These are phyloP conservation scores for Apeira syringaria DNA, from an alignment of 2,888 invertebrate genomes.

Conservation along the genomic window DNA sequence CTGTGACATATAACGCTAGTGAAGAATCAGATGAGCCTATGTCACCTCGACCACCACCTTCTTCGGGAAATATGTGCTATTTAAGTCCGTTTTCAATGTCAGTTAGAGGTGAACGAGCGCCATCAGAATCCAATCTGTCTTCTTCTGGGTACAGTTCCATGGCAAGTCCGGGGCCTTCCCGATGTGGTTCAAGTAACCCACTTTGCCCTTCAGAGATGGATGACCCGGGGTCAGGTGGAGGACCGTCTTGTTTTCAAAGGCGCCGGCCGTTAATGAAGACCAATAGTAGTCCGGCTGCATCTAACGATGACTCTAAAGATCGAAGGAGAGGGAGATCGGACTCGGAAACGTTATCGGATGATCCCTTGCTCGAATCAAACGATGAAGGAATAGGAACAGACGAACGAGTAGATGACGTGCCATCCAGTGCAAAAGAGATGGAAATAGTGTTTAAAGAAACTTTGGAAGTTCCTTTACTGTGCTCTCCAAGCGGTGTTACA, in stretches of 20 bases:
- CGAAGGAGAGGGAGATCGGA: slow-evolving; percentile 86
- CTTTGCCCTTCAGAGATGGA: slow-evolving; percentile 90
- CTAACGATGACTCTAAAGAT: slow-evolving; percentile 72
- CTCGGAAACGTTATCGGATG: slow-evolving; percentile 89
- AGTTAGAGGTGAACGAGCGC: slow-evolving; percentile 88
- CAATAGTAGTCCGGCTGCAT: slow-evolving; percentile 75
- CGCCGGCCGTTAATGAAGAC: slow-evolving; percentile 86
- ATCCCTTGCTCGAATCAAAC: slow-evolving; percentile 87
- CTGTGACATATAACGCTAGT: slow-evolving; percentile 89
- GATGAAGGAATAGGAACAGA: slow-evolving; percentile 92
- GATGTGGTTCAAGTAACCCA: slow-evolving; percentile 92
- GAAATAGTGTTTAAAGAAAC: slow-evolving; percentile 70
- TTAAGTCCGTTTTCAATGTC: slow-evolving; percentile 91
- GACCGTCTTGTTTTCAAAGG: slow-evolving; percentile 79
- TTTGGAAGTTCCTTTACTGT: slow-evolving; percentile 72
- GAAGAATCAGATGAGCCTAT: slow-evolving; percentile 91
- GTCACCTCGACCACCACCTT: slow-evolving; percentile 84
- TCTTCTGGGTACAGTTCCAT: slow-evolving; percentile 94
- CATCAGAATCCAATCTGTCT: slow-evolving; percentile 92
- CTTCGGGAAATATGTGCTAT: slow-evolving; percentile 86
- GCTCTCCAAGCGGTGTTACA: slow-evolving; percentile 76
- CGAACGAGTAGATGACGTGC: slow-evolving; percentile 89
- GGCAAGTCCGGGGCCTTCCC: slow-evolving; percentile 92
- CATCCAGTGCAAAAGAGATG: slow-evolving; percentile 87
- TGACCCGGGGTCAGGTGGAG: slow-evolving; percentile 86